Percentiles rank a stretch among this genome's conserved stretches.
phyloP scores from a whole-genome alignment of 1,140 invertebrate species.

The Akabosia matsudoensis region DNA sequence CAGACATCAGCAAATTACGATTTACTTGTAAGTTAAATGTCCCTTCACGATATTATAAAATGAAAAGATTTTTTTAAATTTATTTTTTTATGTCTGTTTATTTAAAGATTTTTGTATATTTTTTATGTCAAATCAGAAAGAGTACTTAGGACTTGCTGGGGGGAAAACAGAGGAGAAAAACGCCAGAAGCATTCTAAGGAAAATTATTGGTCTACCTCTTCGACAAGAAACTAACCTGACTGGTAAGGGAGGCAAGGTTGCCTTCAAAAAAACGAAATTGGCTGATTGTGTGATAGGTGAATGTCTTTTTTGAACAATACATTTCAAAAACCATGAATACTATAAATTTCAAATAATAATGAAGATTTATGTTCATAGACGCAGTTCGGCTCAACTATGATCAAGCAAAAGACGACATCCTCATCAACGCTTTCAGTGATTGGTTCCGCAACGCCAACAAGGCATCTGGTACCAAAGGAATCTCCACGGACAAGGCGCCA shows the following conservation, averaged over 20 bases:
- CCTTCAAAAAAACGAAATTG: not conserved
- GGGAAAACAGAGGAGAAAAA: not conserved
- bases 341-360: not conserved
- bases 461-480: not conserved
- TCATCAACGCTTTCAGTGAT: not conserved
- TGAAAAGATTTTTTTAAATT: no score
- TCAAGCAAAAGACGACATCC: not conserved
- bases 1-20: not conserved
- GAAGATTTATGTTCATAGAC: not conserved
- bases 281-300: not conserved
- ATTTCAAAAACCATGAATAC: not conserved
- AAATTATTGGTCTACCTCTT: not conserved
- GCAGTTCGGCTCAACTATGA: not conserved
- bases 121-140: not conserved
- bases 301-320: not conserved
- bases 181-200: not conserved
- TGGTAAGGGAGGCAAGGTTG: not conserved
- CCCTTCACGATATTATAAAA: no score
- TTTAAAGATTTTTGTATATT: not conserved
- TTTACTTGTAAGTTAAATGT: not conserved
- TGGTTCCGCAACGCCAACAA: not conserved
- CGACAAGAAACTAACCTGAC: not conserved
- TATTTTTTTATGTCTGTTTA: not conserved
- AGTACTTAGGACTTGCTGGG: not conserved
- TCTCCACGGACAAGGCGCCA: not conserved